Percentiles rank a stretch among this genome's conserved stretches.
phyloP scores from a whole-genome alignment of 2,113 vertebrate genomes.

The Accipiter virgatus region DNA sequence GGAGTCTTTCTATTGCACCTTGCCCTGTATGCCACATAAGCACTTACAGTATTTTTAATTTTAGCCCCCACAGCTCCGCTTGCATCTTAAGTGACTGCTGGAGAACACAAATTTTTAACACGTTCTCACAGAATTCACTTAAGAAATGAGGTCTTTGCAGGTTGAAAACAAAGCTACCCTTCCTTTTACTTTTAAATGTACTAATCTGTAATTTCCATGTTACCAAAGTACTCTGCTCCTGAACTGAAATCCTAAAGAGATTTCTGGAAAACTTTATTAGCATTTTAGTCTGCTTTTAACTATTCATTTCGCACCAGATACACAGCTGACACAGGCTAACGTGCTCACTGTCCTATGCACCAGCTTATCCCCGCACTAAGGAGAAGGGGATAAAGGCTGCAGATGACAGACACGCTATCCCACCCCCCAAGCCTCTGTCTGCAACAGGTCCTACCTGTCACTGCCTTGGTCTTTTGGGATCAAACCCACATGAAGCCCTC shows the following conservation, averaged over 20 bases:
- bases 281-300: background rate
- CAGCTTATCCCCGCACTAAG: background rate
- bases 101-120: background rate
- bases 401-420: accelerated
- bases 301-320: background rate
- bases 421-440: background rate
- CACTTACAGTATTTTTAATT: background rate
- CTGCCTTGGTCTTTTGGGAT: background rate
- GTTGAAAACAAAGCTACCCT: background rate
- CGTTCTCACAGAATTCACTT: background rate
- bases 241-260: background rate
- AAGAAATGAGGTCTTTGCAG: background rate
- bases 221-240: background rate
- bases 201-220: background rate
- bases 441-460: background rate
- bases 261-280: background rate
- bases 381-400: background rate
- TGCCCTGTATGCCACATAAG: background rate
- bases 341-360: accelerated
- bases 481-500: background rate
- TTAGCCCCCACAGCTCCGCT: background rate
- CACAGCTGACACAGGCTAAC: accelerated
- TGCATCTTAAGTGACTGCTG: background rate
- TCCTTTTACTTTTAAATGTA: background rate
- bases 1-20: background rate